Base-by-base conservation (phyloP, 2,888 invertebrate species). In the Herminia tarsipennalis region DNA sequence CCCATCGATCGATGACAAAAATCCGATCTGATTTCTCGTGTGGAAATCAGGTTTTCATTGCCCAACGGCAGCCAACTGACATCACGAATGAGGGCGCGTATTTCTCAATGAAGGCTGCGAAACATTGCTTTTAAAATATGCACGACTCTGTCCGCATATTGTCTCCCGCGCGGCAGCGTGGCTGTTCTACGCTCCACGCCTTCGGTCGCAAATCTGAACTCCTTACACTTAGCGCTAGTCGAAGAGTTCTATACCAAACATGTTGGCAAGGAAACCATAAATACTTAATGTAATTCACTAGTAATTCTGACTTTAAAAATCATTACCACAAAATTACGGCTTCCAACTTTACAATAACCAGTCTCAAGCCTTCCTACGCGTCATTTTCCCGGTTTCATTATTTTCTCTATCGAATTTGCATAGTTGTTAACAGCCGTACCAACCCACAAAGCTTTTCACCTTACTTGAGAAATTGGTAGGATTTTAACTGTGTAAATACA, bases 71-170 rank as follows among this genome's bases (percentile, higher is more conserved):
- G 76, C 73, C 68, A 71, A 70, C 83, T 83, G 83, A 81, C 85
- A 86, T 82, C 88, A 86, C 86, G 85, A 89, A 88, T 87, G 88
- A 81, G 88, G 86, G 82, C 90, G 83, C 76, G 76, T 78, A 78
- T 91, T 88, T 87, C 89, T 84, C 88, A 89, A 90, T 84, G 81
- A 83, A 87, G 82, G 79, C 90, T 86, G 81, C 83, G 88, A 88
- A 90, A 89, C 79, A 71, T 85, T 86, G 83, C 81, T 84, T 83
- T 84, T 81, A 86, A 86, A 88, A 86, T 89, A 88, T 86, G 83
- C 86, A 89, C 88, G 86, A 86, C 77, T 83, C 74, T 70, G 77
- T 72, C 79, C 75, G 78, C 72, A 76, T 71, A 83, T 82, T 84
- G 79, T 85, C 73, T 71, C 70, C 70, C 58, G 57, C 41, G 57